Conservation (phyloP, 2,113 vertebrate species). For the Xenopus laevis region DNA sequence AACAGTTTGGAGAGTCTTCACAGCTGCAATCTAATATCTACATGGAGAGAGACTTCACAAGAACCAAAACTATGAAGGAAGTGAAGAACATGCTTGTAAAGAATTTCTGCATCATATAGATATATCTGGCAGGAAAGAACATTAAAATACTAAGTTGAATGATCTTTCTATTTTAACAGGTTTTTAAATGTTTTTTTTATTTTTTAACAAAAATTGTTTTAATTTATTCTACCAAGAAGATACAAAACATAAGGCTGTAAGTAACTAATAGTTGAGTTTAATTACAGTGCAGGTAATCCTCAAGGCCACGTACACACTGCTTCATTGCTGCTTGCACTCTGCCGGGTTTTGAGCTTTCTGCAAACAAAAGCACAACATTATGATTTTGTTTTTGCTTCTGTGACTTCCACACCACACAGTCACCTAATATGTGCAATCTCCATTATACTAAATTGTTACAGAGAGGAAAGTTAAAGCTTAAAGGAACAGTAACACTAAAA, state of each 20-base stretch:
- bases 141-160: constrained; percentile 87
- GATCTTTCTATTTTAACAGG: constrained; percentile 79
- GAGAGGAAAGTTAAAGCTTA: too few relatives aligned
- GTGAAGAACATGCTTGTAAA: constrained; percentile 82
- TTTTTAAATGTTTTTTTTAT: constrained; percentile 66
- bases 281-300: constrained; percentile 96
- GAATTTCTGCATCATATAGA: constrained; percentile 75
- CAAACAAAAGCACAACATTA: constrained; percentile 54
- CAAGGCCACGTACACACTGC: constrained; percentile 77
- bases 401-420: background rate
- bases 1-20: constrained; percentile 65
- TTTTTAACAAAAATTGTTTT: constrained; percentile 83
- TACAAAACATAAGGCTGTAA: constrained; percentile 99
- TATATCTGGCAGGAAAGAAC: constrained; percentile 73
- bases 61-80: constrained; percentile 88
- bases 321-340: constrained; percentile 99
- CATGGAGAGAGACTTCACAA: constrained; percentile 85
- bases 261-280: constrained; percentile 88
- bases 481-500: too few relatives aligned
- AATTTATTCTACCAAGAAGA: constrained; percentile 92
- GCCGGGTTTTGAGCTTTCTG: constrained; percentile 96
- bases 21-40: constrained; percentile 83
- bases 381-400: background rate
- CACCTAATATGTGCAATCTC: background rate
- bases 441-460: too few relatives aligned